Percentiles rank a stretch among this genome's conserved stretches.
These are phyloP conservation scores for Cosmopolites sordidus DNA, from an alignment of 2,888 invertebrate species.

Conservation along the genomic window DNA sequence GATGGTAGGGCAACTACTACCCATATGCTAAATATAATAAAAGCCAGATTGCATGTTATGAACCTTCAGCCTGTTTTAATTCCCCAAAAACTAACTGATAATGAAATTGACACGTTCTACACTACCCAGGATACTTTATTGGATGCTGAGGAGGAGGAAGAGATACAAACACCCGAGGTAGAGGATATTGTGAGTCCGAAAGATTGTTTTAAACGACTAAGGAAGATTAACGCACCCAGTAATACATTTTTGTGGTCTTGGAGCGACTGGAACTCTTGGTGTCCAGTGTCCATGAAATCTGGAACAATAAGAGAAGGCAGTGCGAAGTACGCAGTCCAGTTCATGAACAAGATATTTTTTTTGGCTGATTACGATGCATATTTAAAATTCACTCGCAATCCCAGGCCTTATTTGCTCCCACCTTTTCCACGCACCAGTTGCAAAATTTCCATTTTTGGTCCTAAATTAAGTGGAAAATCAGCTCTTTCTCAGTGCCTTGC, in stretches of 20 bases:
- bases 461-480: constrained; percentile 58
- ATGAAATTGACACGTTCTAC: constrained; percentile 14
- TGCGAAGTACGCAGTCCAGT: constrained; percentile 55
- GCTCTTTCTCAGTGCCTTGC: constrained; percentile 55
- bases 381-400: constrained; percentile 57
- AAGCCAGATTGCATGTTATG: constrained; percentile 46
- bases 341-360: constrained; percentile 60
- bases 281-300: constrained; percentile 60
- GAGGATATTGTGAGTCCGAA: constrained; percentile 29
- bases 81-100: constrained; percentile 38
- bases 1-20: constrained; percentile 53
- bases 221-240: constrained; percentile 37
- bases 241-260: constrained; percentile 48
- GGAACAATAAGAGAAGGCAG: constrained; percentile 53
- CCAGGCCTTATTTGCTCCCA: constrained; percentile 56
- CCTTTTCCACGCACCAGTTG: constrained; percentile 57
- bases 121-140: constrained; percentile 8
- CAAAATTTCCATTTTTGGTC: constrained; percentile 59
- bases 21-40: constrained; percentile 52
- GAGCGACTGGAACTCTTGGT: constrained; percentile 56
- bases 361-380: constrained; percentile 53
- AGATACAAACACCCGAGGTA: constrained; percentile 28
- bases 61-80: constrained; percentile 43
- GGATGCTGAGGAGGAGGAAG: constrained; percentile 21
- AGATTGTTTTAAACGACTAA: constrained; percentile 41